Percentiles rank a stretch among this genome's conserved stretches.
These are phyloP conservation scores for Tauraco hartlaubi DNA, from an alignment of 2,797 vertebrate genomes.

Conservation along the genomic window DNA sequence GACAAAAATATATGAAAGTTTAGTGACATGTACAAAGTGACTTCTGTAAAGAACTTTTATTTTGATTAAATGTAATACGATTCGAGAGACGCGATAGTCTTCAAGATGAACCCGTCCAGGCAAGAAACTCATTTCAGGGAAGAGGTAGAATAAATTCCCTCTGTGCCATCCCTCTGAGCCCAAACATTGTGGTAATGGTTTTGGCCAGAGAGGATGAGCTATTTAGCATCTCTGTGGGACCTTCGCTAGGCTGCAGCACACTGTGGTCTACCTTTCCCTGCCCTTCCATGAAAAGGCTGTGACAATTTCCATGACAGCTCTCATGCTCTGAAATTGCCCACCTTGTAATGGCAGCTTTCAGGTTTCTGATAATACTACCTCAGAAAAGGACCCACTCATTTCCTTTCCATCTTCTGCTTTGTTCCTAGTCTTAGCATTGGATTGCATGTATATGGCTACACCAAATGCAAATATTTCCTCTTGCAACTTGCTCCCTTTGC, in stretches of 20 bases:
- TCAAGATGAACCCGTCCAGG: not conserved
- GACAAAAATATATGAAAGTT: constrained; percentile 20
- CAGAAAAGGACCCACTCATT: not conserved
- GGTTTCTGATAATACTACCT: not conserved
- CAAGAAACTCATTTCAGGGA: not conserved
- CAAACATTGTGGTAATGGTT: not conserved
- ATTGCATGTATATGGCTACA: not conserved
- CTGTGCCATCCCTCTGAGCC: not conserved
- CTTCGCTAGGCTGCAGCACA: not conserved
- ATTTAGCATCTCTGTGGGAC: not conserved
- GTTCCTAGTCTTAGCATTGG: not conserved
- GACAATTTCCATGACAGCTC: not conserved
- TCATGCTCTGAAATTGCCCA: not conserved
- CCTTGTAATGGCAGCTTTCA: not conserved
- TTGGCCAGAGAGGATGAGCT: not conserved
- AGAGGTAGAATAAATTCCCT: not conserved
- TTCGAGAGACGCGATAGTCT: not conserved
- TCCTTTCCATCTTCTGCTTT: not conserved
- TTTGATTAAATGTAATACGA: not conserved
- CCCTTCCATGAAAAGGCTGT: not conserved
- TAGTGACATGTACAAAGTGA: not conserved
- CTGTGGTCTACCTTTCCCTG: not conserved
- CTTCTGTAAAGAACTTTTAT: not conserved
- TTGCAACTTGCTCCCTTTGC: not conserved
- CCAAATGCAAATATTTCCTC: not conserved